Percentiles rank a stretch among this genome's conserved stretches.
These are phyloP conservation scores for Parascotia fuliginaria DNA, from an alignment of 2,888 invertebrate species.

Conservation along the genomic window DNA sequence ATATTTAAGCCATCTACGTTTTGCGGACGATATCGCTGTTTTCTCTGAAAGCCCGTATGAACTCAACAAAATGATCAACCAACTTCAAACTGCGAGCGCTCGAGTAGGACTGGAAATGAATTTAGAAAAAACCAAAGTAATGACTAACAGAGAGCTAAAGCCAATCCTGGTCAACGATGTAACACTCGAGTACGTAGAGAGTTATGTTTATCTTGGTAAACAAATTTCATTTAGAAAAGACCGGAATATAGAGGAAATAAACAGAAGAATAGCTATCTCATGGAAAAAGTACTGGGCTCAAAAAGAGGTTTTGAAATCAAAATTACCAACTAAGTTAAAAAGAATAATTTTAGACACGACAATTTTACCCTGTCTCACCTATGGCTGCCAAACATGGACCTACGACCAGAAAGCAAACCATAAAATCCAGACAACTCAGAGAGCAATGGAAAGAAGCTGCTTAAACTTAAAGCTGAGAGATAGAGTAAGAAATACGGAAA, in stretches of 20 bases:
- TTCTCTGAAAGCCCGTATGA: neutral
- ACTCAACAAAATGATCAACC: neutral
- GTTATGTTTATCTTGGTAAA: slow-evolving; percentile 2
- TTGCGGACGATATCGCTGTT: neutral
- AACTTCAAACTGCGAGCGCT: neutral
- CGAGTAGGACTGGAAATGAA: neutral
- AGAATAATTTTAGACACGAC: neutral
- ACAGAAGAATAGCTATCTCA: too few species aligned
- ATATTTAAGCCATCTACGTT: neutral
- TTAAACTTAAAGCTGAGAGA: neutral
- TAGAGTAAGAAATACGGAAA: neutral
- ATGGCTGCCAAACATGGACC: neutral
- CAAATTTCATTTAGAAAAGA: slow-evolving; percentile 1
- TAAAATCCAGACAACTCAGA: neutral
- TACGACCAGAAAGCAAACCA: neutral
- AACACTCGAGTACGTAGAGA: slow-evolving; percentile 2
- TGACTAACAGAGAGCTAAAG: neutral
- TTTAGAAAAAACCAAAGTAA: slow-evolving; percentile 2
- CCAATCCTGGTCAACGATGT: neutral
- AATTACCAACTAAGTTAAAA: neutral
- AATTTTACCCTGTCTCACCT: neutral
- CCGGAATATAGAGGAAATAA: too few species aligned
- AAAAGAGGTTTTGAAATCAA: neutral
- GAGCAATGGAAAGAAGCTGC: neutral
- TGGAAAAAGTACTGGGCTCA: too few species aligned